A percentile compares a stretch with the other conserved stretches of the same genome.
Evolutionary conservation across 2,113 vertebrate genomes (phyloP).

Genomic region (Leucopsar rothschildi): DNA sequence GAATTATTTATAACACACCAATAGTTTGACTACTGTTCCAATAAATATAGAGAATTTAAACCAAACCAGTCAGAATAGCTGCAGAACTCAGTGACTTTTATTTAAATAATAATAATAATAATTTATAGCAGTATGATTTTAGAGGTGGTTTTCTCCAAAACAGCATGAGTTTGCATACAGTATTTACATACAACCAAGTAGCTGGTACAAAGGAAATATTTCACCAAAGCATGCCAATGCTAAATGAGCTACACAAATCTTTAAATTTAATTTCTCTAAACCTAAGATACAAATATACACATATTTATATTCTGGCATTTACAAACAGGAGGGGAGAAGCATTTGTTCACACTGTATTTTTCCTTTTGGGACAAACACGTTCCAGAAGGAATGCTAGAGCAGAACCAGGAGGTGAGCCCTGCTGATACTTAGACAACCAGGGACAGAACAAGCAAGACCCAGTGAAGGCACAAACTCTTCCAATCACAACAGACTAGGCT

Average conservation of each 20-base stretch:
- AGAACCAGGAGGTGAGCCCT: neutral
- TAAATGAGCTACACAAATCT: neutral
- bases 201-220: neutral
- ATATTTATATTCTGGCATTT: neutral
- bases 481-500: neutral
- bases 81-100: neutral
- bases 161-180: neutral
- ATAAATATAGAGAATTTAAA: neutral
- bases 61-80: neutral
- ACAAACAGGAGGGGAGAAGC: neutral
- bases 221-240: neutral
- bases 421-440: neutral
- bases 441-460: neutral
- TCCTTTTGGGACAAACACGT: neutral
- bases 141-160: neutral
- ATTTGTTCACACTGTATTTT: neutral
- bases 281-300: neutral
- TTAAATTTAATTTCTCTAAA: neutral
- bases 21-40: conserved; percentile 2
- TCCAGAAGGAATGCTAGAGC: neutral
- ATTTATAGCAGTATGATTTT: neutral
- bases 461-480: neutral
- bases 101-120: neutral
- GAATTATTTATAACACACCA: conserved; percentile 19
- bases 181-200: neutral